Evolutionary conservation across 2,797 vertebrate genomes (phyloP), one percentile per base, ranked within the genome.

Genomic region (Mareca strepera): DNA sequence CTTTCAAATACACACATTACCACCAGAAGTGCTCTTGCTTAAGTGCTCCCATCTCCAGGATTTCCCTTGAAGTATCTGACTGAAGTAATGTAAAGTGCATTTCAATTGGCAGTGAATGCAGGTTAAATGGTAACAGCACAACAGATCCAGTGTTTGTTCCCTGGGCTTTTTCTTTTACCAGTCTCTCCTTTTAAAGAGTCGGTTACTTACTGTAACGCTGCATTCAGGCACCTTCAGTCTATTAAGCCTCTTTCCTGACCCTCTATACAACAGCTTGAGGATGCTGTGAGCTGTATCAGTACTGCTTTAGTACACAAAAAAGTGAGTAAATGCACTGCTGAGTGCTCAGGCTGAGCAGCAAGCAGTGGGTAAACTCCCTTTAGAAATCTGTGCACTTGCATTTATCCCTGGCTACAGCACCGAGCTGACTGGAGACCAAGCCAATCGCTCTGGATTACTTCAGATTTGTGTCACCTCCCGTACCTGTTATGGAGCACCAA

Each of bases 11-110:
- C 94, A 95, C 95, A 91, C 96, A 92, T 96, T 96, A 95, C 94
- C 96, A 97, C 91, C 96, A 97, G 94, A 96, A 97, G 95, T 97
- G 95, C 95, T 97, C 93, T 96, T 96, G 93, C 93, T 96, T 96
- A 96, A 97, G 96, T 97, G 95, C 96, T 97, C 95, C 95, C 95
- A 94, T 96, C 96, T 96, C 95, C 90, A 96, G 95, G 94, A 95
- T 95, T 96, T 96, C 95, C 94, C 95, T 95, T 95, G 96, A 97
- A 97, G 96, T 95, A 96, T 93, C 94, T 96, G 95, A 96, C 96
- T 96, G 95, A 96, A 96, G 96, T 94, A 97, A 97, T 69, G 95
- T 97, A 97, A 96, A 96, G 95, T 96, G 96, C 96, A 94, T 96
- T 96, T 97, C 96, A 97, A 93, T 94, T 95, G 94, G 90, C 93